A percentile compares a stretch with the other conserved stretches of the same genome.
phyloP scores from a whole-genome alignment of 2,888 invertebrate genomes.

The Monopis laevigella region DNA sequence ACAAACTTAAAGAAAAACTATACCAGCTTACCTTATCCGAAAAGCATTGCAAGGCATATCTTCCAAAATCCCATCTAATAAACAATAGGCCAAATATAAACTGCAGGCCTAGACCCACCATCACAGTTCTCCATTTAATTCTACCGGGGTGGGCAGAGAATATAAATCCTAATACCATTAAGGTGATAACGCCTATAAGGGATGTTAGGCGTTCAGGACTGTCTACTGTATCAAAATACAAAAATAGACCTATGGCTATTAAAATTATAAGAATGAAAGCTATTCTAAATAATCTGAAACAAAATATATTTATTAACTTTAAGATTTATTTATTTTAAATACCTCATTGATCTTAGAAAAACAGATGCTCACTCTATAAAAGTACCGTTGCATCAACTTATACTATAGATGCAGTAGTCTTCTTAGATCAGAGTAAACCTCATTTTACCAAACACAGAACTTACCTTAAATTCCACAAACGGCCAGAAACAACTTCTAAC shows the following conservation, averaged over 20 bases:
- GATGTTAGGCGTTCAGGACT: conserved; percentile 72
- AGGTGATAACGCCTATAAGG: conserved; percentile 31
- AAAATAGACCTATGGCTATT: conserved; percentile 60
- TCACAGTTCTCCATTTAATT: conserved; percentile 82
- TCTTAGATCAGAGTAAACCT: too few relatives aligned
- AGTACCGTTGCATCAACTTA: too few relatives aligned
- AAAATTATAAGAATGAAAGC: conserved; percentile 53
- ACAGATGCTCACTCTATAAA: too few relatives aligned
- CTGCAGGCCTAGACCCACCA: conserved; percentile 84
- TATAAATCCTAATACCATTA: conserved; percentile 35
- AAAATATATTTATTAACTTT: conserved; percentile 1
- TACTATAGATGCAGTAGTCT: too few relatives aligned
- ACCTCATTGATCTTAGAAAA: too few relatives aligned
- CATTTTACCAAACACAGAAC: too few relatives aligned
- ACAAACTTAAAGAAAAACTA: too few relatives aligned
- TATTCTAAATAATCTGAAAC: conserved; percentile 37
- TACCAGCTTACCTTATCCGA: conserved; percentile 71
- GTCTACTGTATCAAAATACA: conserved; percentile 71
- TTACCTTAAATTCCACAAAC: conserved; percentile 38
- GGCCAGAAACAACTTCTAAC: conserved; percentile 22
- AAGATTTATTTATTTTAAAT: too few relatives aligned
- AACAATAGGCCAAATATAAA: conserved; percentile 86
- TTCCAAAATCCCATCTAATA: conserved; percentile 84
- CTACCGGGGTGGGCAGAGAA: conserved; percentile 56
- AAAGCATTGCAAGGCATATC: conserved; percentile 74